Base-by-base conservation (phyloP, 2,888 invertebrate genomes). In the Monopis laevigella region DNA sequence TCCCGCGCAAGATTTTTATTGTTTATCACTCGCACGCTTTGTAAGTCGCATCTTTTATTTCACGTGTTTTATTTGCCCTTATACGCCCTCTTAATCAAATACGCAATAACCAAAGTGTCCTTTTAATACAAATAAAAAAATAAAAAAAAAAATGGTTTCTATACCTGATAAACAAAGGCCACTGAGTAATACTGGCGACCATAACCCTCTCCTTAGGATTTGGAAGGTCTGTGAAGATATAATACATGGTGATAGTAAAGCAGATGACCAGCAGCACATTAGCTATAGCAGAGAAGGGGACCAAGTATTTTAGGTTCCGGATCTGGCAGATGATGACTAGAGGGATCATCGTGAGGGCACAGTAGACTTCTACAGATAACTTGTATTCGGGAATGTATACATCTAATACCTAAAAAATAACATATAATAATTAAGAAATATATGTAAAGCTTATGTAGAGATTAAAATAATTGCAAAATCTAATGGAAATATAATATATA, bases 241-340 rank as follows among this genome's bases (percentile, higher is more conserved):
- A 95, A 63, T 90, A 92, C 49, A 94, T 81, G 0, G 93, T 92
- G 47, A 96, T 89, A 14, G 75, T 83, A 49, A 97, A 87, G 0
- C 93, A 90, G 1, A 85, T 60, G 0, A 91, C 74, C 57, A 96
- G 89, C 41, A 92, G 84, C 0, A 89, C 49, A 59, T 97, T 97
- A 35, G 97, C 97, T 13, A 93, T 59, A 34, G 90, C 85, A 0
- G 97, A 96, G 62, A 96, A 92, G 0, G 95, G 94, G 10, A 97
- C 93, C 48, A 98, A 70, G 53, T 87, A 88, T 60, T 89, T 92
- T 2, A 97, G 77, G 54, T 91, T 87, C 27, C 93, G 72, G 42
- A 93, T 86, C 59, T 89, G 89, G 42, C 88, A 86, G 42, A 91
- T 81, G 0, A 91, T 55, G 1, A 92, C 74, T 26, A 92, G 65